Evolutionary conservation across 2,888 invertebrate species (phyloP), one percentile per base, ranked within the genome.

Genomic region (Lottia gigantea): DNA sequence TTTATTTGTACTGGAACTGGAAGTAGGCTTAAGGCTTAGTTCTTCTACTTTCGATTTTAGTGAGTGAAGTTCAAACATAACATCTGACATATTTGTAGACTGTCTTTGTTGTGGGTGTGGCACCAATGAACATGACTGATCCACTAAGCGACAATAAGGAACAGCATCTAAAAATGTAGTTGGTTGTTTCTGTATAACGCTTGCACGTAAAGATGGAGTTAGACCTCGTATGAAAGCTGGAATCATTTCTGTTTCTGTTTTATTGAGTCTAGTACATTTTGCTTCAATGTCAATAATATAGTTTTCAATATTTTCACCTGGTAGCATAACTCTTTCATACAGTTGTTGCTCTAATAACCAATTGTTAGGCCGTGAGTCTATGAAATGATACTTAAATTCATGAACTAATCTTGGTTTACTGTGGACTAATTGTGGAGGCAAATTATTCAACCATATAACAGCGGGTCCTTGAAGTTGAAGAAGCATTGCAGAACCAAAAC

Each of bases 281-380:
- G n/a, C 12, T 64, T 64, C 64, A 45, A 64, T 45, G 12, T 64
- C 64, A 64, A n/a, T 45, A 0, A 64, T 45, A 64, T 64, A 64
- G 6, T 45, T n/a, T 64, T 64, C 64, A 31, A 64, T 31, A 45
- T 31, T 19, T 11, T 64, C 64, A 11, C 12, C 23, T 3, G 64
- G 26, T 25, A n/a, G 7, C 64, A 55, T 55, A 11, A 23, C 12
- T 23, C 55, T 19, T 55, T 55, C 23, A 19, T 23, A 55, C 14
- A 55, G 23, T 23, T 55, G 12, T 55, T 55, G 55, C 4, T 55
- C 55, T 55, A 55, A 55, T 55, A 55, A 55, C 55, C 55, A 55
- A 11, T 40, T 40, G 40, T 40, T 40, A 11, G 55, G n/a, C n/a
- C n/a, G 55, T 19, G 19, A 19, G 2, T 16, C 31, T 23, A 40